A percentile compares a stretch with the other conserved stretches of the same genome.
These are phyloP conservation scores for Myioborus melanocephalus DNA, from an alignment of 2,797 vertebrate species.

Conservation along the genomic window DNA sequence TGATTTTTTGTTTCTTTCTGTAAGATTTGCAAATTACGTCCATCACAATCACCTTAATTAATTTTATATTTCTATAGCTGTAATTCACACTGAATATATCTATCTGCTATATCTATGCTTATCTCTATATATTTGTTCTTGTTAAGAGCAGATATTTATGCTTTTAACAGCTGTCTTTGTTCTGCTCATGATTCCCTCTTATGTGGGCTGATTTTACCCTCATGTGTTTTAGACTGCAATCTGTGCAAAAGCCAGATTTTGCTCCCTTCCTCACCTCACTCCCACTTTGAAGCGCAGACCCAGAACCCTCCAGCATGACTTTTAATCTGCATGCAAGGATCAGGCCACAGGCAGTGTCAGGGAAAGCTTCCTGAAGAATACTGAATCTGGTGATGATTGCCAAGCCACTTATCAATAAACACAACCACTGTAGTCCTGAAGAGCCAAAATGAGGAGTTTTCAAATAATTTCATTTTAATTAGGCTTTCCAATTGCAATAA, in stretches of 20 bases:
- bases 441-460: neutral
- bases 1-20: neutral
- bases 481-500: neutral
- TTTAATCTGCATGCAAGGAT: neutral
- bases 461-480: neutral
- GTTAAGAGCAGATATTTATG: neutral
- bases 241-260: neutral
- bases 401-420: neutral
- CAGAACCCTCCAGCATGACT: neutral
- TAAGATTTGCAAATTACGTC: neutral
- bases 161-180: neutral
- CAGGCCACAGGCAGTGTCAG: neutral
- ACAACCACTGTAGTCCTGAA: neutral
- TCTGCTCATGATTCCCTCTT: neutral
- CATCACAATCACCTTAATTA: neutral
- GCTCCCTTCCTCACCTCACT: fast-evolving
- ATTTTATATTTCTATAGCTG: neutral
- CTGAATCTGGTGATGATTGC: neutral
- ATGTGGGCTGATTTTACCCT: neutral
- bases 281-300: neutral
- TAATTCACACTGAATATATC: neutral
- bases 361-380: neutral
- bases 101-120: neutral
- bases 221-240: neutral
- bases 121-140: neutral